Base-by-base conservation (phyloP, 2,888 invertebrate genomes). In the Ectemnius continuus region DNA sequence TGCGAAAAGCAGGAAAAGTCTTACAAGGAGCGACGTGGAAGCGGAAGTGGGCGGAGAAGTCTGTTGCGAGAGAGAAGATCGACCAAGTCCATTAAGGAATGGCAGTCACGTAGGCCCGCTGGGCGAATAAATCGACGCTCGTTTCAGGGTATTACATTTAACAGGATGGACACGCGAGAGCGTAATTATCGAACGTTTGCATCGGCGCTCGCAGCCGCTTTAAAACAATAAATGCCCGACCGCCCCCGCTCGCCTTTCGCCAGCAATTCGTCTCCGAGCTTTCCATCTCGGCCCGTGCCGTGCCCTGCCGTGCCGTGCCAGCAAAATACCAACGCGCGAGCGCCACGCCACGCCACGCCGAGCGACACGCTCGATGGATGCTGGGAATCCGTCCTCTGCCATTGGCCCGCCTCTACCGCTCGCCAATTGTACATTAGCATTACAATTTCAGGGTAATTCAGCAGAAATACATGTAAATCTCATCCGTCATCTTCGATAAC, bases 381-480 rank as follows among this genome's bases (percentile, higher is more conserved):
- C 23, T 23, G 23, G 23, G 2, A 23, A 23, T 23, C 3, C 3
- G 2, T 23, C n/a, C n/a, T n/a, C 23, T 23, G 3, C 23, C 23
- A 23, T 23, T 23, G 23, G 3, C 3, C 3, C 3, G 2, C 23
- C 3, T 2, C 23, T 3, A 2, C 20, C 2, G 20, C 23, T 23
- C 23, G 23, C 3, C 23, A 23, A 14, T 47, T 6, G 47, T 47
- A 47, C 47, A 47, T 47, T 47, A n/a, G 13, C n/a, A 11, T 11
- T 16, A 16, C n/a, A 61, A 36, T 61, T 36, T 61, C 45, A 16
- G 2, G 61, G n/a, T 47, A 36, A 45, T 45, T n/a, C 16, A 36
- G 14, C 61, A 16, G 61, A n/a, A 36, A 28, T 61, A 36, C 61
- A 16, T 16, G 61, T 3, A 61, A 61, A 61, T 16, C 45, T 18